Percentiles rank a stretch among this genome's conserved stretches.
Conservation (phyloP, 2,888 invertebrate genomes). For the Acrobasis suavella region DNA sequence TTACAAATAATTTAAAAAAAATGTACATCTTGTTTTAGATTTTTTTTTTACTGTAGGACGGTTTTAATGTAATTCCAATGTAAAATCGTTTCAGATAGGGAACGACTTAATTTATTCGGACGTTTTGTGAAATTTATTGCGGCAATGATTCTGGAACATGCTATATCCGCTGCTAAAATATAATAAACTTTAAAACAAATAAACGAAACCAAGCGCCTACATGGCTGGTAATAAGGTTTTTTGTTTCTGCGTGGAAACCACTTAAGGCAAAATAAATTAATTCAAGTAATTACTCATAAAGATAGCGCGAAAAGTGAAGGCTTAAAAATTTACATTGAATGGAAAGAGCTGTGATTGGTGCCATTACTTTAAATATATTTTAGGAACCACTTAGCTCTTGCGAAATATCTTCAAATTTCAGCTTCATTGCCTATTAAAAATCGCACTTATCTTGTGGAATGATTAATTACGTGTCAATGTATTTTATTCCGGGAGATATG, state of each 20-base stretch:
- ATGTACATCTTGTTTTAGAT: too few species aligned
- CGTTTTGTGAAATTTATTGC: slow-evolving; percentile 30
- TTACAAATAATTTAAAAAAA: too few species aligned
- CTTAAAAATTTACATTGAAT: slow-evolving; percentile 8
- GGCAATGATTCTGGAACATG: slow-evolving; percentile 27
- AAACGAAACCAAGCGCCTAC: slow-evolving; percentile 13
- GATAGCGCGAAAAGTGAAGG: slow-evolving; percentile 11
- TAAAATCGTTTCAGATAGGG: slow-evolving; percentile 17
- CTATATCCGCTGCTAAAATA: slow-evolving; percentile 25
- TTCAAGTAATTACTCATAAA: slow-evolving; percentile 20
- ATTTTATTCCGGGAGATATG: neutral
- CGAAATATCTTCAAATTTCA: neutral
- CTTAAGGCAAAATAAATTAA: slow-evolving; percentile 24
- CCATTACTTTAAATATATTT: slow-evolving; percentile 1
- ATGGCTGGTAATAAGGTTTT: slow-evolving; percentile 7
- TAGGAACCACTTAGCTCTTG: neutral
- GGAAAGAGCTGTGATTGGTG: slow-evolving; percentile 1
- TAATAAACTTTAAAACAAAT: slow-evolving; percentile 25
- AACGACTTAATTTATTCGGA: slow-evolving; percentile 28
- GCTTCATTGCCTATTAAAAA: neutral
- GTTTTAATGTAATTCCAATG: slow-evolving; percentile 10
- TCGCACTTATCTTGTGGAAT: neutral
- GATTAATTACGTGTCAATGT: neutral
- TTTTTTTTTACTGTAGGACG: too few species aligned
- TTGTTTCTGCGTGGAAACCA: slow-evolving; percentile 1